These are phyloP conservation scores for Anastrepha ludens DNA, from an alignment of 1,140 invertebrate genomes.

Conservation along the genomic window DNA sequence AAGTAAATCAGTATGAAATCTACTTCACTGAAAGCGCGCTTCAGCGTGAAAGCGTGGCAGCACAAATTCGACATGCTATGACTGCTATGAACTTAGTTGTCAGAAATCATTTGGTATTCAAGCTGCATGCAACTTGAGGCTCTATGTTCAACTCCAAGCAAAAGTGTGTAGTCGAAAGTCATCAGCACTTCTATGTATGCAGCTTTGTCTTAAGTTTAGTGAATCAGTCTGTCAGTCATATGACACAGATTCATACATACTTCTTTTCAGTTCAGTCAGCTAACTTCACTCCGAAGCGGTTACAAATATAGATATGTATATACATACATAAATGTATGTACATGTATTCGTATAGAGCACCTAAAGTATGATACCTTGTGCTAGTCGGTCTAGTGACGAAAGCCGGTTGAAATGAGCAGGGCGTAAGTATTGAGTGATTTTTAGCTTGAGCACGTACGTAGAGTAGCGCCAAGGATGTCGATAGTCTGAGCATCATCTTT, in stretches of 20 bases:
- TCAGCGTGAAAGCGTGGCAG: constrained; percentile 21
- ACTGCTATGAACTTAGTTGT: constrained; percentile 32
- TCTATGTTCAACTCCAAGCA: background rate
- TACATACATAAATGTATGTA: background rate
- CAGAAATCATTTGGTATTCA: constrained; percentile 44
- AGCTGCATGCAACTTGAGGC: constrained; percentile 10
- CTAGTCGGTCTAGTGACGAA: background rate
- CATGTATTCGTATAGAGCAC: background rate
- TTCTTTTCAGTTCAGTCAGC: background rate
- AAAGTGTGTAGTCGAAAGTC: background rate
- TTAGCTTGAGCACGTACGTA: constrained; percentile 37
- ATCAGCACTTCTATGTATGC: background rate
- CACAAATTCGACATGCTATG: constrained; percentile 8
- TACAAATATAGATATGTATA: background rate
- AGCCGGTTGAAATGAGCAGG: background rate
- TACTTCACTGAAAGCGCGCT: background rate
- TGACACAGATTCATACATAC: background rate
- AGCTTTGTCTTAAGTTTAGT: background rate
- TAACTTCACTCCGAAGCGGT: background rate
- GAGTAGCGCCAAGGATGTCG: background rate
- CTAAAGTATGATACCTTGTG: background rate
- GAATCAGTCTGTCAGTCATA: constrained; percentile 12
- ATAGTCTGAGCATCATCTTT: background rate
- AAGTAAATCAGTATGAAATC: constrained; percentile 36
- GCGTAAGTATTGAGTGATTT: constrained; percentile 36